These are phyloP conservation scores for Crotalus helleri DNA, from an alignment of 2,113 vertebrate genomes.

Conservation along the genomic window DNA sequence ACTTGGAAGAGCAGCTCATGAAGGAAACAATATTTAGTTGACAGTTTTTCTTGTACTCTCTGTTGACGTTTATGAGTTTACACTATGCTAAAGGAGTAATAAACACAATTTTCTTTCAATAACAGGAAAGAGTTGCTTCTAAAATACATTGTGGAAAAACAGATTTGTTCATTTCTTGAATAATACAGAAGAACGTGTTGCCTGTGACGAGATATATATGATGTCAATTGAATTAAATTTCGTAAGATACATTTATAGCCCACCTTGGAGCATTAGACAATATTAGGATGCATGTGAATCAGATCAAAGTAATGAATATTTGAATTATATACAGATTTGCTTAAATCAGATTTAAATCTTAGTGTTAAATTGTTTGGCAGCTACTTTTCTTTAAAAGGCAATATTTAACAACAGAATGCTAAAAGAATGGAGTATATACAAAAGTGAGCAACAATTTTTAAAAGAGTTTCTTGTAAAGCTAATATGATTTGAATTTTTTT, in stretches of 20 bases:
- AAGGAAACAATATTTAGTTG: constrained; percentile 99
- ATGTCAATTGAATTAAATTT: constrained; percentile 77
- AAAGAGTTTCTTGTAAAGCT: constrained; percentile 30
- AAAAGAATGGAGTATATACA: constrained; percentile 20
- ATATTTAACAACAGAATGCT: constrained; percentile 27
- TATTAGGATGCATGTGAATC: constrained; percentile 66
- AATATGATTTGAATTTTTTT: background rate
- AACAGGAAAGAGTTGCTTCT: constrained; percentile 79
- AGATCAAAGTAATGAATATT: constrained; percentile 72
- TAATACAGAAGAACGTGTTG: constrained; percentile 74
- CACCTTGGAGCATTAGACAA: constrained; percentile 70
- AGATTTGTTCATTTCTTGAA: constrained; percentile 82
- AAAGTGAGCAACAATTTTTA: constrained; percentile 11
- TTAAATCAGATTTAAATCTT: constrained; percentile 63
- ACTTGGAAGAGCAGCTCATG: constrained; percentile 96
- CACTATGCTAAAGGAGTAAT: constrained; percentile 94
- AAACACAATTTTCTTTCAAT: constrained; percentile 94
- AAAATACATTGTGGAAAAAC: constrained; percentile 76
- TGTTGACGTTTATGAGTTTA: constrained; percentile 98
- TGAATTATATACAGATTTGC: constrained; percentile 72
- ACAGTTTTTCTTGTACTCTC: constrained; percentile 93
- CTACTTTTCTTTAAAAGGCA: background rate
- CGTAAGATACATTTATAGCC: constrained; percentile 72
- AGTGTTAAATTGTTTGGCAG: constrained; percentile 41
- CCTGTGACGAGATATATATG: constrained; percentile 65